phyloP scores from a whole-genome alignment of 2,888 invertebrate species.

The Morpho deidamia region DNA sequence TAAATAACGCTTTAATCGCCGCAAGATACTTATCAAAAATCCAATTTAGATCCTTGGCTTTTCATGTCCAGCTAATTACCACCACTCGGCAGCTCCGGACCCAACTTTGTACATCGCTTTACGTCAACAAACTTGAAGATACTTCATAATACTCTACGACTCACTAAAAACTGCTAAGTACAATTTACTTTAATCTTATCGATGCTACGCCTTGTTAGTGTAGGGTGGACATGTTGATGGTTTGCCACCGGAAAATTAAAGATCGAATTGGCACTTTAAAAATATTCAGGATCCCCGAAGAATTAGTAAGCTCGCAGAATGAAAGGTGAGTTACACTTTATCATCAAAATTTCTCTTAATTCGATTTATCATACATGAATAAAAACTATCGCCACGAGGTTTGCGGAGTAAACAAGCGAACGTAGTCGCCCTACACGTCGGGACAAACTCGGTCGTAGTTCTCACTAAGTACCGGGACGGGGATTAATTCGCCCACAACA shows the following conservation, averaged over 20 bases:
- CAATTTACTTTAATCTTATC: conserved; percentile 29
- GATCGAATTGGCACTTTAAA: background rate
- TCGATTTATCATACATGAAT: too few relatives aligned
- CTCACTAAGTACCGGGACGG: conserved; percentile 37
- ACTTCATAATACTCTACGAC: conserved; percentile 16
- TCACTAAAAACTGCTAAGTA: conserved; percentile 29
- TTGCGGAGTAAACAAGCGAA: background rate
- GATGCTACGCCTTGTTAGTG: conserved; percentile 19
- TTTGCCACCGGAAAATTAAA: background rate
- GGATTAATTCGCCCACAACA: conserved; percentile 48
- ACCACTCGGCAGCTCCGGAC: background rate
- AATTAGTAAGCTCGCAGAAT: too few relatives aligned
- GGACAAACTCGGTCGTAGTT: conserved; percentile 22
- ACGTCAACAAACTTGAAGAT: conserved; percentile 15
- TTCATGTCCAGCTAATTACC: conserved; percentile 16
- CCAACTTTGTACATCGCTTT: conserved; percentile 18
- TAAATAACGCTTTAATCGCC: conserved; percentile 5
- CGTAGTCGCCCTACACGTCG: conserved; percentile 25
- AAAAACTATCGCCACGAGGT: background rate
- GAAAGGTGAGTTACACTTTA: too few relatives aligned
- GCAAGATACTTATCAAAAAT: conserved; percentile 8
- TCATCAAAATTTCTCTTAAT: too few relatives aligned
- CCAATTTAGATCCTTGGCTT: conserved; percentile 12
- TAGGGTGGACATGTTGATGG: conserved; percentile 7
- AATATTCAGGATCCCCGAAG: too few relatives aligned